Conservation (phyloP, 1,140 invertebrate species). For the Riptortus pedestris region DNA sequence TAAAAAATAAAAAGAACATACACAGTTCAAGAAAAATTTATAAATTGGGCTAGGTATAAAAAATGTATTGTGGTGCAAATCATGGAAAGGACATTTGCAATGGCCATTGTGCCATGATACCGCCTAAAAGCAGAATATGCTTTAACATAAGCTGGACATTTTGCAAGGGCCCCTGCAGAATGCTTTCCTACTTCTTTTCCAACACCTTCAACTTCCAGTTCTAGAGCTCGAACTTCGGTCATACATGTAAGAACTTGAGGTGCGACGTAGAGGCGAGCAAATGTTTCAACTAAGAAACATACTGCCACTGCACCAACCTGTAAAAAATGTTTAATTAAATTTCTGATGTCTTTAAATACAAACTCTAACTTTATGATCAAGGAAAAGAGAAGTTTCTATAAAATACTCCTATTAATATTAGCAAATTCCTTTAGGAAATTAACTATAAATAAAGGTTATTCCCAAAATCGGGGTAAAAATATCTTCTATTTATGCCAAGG, state of each 20-base stretch:
- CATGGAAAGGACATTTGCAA: conserved; percentile 60
- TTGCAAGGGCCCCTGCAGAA: conserved; percentile 49
- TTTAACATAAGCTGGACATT: conserved; percentile 59
- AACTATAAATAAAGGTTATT: too few relatives aligned
- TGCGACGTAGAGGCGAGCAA: conserved; percentile 56
- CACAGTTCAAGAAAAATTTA: background rate
- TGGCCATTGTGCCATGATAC: conserved; percentile 55
- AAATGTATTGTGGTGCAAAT: conserved; percentile 58
- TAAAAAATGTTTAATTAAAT: conserved; percentile 33
- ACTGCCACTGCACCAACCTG: conserved; percentile 52
- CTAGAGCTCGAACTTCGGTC: conserved; percentile 53
- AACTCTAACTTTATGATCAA: background rate
- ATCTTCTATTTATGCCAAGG: too few relatives aligned
- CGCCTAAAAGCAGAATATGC: conserved; percentile 55
- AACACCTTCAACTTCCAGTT: conserved; percentile 53
- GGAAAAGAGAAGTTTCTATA: too few relatives aligned
- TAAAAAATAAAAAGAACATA: too few relatives aligned
- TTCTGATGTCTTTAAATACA: background rate
- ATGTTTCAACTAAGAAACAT: conserved; percentile 57
- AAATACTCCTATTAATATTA: too few relatives aligned
- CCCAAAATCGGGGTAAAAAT: too few relatives aligned
- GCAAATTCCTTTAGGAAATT: too few relatives aligned
- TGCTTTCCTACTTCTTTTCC: conserved; percentile 60
- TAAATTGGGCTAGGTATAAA: conserved; percentile 49
- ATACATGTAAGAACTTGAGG: conserved; percentile 54